Percentiles rank a stretch among this genome's conserved stretches.
Evolutionary conservation across 2,113 vertebrate species (phyloP).

Genomic region (Varanus salvator): DNA sequence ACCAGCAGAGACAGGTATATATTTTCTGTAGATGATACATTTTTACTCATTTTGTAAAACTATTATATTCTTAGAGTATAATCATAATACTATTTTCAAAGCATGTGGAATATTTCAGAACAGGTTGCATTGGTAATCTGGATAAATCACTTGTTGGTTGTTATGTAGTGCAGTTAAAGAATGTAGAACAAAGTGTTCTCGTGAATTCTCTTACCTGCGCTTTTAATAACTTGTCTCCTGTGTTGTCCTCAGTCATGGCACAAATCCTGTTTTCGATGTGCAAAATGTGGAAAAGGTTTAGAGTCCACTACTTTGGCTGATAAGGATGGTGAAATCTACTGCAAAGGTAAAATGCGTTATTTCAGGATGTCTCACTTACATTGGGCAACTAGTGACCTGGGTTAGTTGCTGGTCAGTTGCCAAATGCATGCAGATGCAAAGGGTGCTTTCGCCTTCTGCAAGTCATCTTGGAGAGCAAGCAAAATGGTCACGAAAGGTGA

Average conservation of each 20-base stretch:
- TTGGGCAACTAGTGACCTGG: neutral
- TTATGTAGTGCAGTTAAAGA: neutral
- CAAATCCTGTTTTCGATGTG: constrained; percentile 93
- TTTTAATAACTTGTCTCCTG: constrained; percentile 3
- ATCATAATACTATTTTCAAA: neutral
- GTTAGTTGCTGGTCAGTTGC: neutral
- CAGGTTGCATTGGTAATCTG: neutral
- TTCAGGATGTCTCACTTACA: neutral
- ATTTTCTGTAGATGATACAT: neutral
- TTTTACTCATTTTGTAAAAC: neutral
- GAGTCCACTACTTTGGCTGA: constrained; percentile 95
- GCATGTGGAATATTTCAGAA: neutral
- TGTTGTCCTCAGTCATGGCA: constrained; percentile 88
- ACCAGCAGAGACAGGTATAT: neutral
- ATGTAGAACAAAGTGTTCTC: neutral
- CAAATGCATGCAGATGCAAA: neutral
- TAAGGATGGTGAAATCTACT: constrained; percentile 95
- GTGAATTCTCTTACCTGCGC: neutral
- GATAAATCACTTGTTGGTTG: neutral
- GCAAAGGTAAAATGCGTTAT: constrained; percentile 84
- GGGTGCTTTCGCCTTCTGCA: neutral
- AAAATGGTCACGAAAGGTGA: neutral
- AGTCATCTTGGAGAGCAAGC: neutral
- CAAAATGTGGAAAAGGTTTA: constrained; percentile 90
- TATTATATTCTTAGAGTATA: neutral